Evolutionary conservation across 2,113 vertebrate species (phyloP).

Genomic region (Sander lucioperca): DNA sequence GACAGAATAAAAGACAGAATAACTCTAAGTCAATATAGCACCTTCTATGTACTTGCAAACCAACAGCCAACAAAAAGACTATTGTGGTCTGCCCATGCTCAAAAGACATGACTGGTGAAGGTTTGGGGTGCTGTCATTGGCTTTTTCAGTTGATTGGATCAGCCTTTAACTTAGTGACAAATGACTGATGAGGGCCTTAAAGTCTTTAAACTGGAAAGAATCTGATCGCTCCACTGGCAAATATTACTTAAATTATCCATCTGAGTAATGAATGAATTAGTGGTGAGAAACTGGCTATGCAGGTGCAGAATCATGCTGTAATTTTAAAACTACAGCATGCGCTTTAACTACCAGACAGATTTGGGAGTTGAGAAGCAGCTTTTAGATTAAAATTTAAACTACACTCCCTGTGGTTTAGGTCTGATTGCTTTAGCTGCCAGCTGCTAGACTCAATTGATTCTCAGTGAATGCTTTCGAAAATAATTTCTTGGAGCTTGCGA

Average conservation of each 20-base stretch:
- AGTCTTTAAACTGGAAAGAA: background rate
- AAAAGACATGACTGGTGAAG: no score
- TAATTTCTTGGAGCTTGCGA: slow-evolving; percentile 2
- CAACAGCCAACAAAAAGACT: no score
- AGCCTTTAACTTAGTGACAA: background rate
- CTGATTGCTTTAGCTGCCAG: slow-evolving; percentile 53
- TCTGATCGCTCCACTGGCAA: background rate
- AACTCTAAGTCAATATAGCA: background rate
- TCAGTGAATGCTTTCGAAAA: slow-evolving; percentile 43
- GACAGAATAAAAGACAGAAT: background rate
- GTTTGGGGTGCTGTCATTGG: background rate
- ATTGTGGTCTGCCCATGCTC: no score
- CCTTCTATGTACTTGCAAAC: no score
- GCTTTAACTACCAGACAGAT: background rate
- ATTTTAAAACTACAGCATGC: background rate
- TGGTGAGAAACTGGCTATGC: background rate
- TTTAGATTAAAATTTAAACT: slow-evolving; percentile 5
- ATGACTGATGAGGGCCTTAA: background rate
- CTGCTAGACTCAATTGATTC: slow-evolving; percentile 35
- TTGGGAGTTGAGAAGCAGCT: background rate
- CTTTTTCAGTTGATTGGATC: background rate
- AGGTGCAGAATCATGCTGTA: background rate
- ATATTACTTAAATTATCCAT: background rate
- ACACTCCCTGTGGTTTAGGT: background rate
- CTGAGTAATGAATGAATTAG: background rate